These are phyloP conservation scores for Lepus europaeus DNA, from an alignment of 2,113 vertebrate species.

Conservation along the genomic window DNA sequence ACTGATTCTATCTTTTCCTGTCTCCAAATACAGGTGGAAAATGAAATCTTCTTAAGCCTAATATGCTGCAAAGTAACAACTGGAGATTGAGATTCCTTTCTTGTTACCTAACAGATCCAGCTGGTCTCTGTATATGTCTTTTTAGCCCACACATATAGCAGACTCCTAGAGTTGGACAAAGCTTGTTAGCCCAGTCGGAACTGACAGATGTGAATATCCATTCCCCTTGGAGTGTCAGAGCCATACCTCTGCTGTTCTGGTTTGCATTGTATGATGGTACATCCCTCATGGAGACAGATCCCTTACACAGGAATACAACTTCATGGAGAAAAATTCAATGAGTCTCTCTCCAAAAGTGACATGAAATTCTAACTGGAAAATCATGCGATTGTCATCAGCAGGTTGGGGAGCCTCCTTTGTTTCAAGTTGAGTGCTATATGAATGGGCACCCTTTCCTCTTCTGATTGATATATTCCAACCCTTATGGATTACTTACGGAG, in stretches of 20 bases:
- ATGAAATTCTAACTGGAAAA: slow-evolving; percentile 85
- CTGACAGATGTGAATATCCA: slow-evolving; percentile 76
- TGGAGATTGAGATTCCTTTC: slow-evolving; percentile 59
- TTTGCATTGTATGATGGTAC: slow-evolving; percentile 79
- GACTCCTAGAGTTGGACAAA: slow-evolving; percentile 65
- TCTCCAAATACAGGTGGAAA: slow-evolving; percentile 74
- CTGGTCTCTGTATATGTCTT: slow-evolving; percentile 57
- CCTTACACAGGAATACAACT: slow-evolving; percentile 83
- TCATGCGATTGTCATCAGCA: slow-evolving; percentile 83
- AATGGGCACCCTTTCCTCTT: slow-evolving; percentile 64
- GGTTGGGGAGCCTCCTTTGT: slow-evolving; percentile 81
- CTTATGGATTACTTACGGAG: slow-evolving; percentile 41
- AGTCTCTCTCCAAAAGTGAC: slow-evolving; percentile 84
- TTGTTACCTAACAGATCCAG: slow-evolving; percentile 38
- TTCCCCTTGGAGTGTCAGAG: slow-evolving; percentile 79
- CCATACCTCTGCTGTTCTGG: slow-evolving; percentile 83
- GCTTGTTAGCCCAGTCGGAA: slow-evolving; percentile 82
- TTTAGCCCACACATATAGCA: slow-evolving; percentile 68
- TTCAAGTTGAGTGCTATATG: slow-evolving; percentile 61
- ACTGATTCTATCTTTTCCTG: slow-evolving; percentile 38
- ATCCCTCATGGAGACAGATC: slow-evolving; percentile 79
- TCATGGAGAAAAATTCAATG: slow-evolving; percentile 86
- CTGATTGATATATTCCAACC: slow-evolving; percentile 68
- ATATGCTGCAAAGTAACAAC: slow-evolving; percentile 36
- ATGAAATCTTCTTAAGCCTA: slow-evolving; percentile 75